Percentiles rank a stretch among this genome's conserved stretches.
These are phyloP conservation scores for Podargus strigoides DNA, from an alignment of 2,797 vertebrate species.

Conservation along the genomic window DNA sequence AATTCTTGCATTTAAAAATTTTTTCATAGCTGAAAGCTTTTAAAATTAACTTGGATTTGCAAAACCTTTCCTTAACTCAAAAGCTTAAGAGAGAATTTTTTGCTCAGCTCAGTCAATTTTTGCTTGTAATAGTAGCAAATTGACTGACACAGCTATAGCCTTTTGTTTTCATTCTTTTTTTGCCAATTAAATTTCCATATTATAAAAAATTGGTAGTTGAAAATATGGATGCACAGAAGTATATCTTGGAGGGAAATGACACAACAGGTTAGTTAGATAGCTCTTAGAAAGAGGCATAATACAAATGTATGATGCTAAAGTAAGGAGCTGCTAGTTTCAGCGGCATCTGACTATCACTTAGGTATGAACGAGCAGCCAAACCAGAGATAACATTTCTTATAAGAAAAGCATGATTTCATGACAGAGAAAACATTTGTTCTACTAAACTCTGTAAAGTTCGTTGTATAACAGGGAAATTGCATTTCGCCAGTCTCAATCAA, in stretches of 20 bases:
- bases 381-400: not conserved
- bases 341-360: not conserved
- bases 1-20: not conserved
- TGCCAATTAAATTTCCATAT: not conserved
- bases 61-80: not conserved
- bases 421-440: conserved; percentile 5
- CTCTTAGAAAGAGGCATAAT: not conserved
- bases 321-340: not conserved
- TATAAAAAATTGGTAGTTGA: not conserved
- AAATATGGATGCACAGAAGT: not conserved
- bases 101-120: not conserved
- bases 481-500: not conserved
- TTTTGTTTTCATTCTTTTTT: not conserved
- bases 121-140: not conserved
- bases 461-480: not conserved
- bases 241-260: not conserved
- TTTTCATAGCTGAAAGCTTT: not conserved
- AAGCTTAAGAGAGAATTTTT: not conserved
- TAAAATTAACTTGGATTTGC: not conserved
- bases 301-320: not conserved
- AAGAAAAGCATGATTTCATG: not conserved
- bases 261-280: not conserved
- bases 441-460: not conserved
- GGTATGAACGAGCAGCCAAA: not conserved
- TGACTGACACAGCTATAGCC: not conserved